These are phyloP conservation scores for Drosophila melanosoma DNA, from an alignment of 2,888 invertebrate genomes.

Conservation along the genomic window DNA sequence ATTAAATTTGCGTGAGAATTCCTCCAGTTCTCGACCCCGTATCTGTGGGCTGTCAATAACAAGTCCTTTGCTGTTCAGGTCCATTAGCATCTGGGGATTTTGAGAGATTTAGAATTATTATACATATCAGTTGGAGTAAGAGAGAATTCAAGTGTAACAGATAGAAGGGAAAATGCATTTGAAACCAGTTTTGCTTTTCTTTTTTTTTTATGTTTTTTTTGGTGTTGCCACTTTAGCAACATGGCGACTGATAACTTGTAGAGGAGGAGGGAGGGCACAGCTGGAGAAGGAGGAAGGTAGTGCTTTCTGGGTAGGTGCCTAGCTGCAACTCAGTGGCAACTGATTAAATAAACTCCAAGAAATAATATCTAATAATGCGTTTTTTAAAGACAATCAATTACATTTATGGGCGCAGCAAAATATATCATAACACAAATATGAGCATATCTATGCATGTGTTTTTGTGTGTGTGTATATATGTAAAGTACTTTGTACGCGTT, in stretches of 20 bases:
- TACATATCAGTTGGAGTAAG: constrained; percentile 9
- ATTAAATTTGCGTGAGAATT: constrained; percentile 93
- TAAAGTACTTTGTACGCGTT: constrained; percentile 60
- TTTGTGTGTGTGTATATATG: not conserved
- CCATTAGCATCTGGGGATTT: constrained; percentile 93
- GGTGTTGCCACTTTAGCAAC: constrained; percentile 73
- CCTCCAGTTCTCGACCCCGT: constrained; percentile 93
- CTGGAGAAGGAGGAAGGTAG: not conserved
- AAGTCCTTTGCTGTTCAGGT: constrained; percentile 93
- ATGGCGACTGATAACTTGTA: constrained; percentile 57
- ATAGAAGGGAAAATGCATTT: constrained; percentile 59
- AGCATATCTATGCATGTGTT: constrained; percentile 32
- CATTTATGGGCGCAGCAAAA: constrained; percentile 54
- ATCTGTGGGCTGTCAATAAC: constrained; percentile 93
- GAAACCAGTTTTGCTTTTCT: constrained; percentile 57
- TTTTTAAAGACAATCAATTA: constrained; percentile 60
- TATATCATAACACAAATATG: constrained; percentile 28
- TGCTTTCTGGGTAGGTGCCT: constrained; percentile 31
- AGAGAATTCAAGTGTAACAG: constrained; percentile 11
- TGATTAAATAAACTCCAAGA: constrained; percentile 26
- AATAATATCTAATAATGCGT: constrained; percentile 37
- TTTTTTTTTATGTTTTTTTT: constrained; percentile 20
- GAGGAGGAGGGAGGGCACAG: constrained; percentile 10
- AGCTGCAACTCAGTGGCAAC: constrained; percentile 27
- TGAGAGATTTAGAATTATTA: constrained; percentile 11